Evolutionary conservation across 2,797 vertebrate species (phyloP).

Genomic region (Dryobates pubescens): DNA sequence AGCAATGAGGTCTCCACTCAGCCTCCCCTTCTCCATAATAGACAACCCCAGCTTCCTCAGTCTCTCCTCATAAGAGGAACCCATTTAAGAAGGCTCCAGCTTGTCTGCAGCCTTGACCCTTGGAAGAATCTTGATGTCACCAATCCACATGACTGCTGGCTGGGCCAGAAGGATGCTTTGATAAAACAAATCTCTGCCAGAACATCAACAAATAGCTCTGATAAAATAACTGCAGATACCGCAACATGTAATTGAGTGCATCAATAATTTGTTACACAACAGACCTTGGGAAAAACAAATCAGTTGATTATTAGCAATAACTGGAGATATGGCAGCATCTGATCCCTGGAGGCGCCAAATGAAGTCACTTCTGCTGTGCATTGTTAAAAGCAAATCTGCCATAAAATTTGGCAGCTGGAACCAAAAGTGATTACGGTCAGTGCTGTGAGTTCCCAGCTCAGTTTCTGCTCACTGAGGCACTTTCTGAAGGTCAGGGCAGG

Average conservation of each 20-base stretch:
- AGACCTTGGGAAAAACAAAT: not conserved
- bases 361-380: not conserved
- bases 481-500: too few relatives aligned
- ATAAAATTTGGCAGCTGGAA: not conserved
- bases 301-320: not conserved
- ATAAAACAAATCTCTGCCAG: not conserved
- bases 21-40: too few relatives aligned
- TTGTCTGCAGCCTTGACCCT: not conserved
- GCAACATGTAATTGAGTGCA: not conserved
- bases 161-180: not conserved
- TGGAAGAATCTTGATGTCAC: not conserved
- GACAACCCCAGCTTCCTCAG: too few relatives aligned
- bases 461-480: too few relatives aligned
- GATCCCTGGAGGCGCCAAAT: not conserved
- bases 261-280: not conserved
- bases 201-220: not conserved
- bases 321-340: not conserved
- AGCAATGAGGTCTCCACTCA: too few relatives aligned
- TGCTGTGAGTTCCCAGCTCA: too few relatives aligned
- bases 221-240: not conserved
- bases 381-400: not conserved
- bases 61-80: too few relatives aligned
- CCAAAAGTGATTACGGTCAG: too few relatives aligned
- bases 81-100: not conserved
- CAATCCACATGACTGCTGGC: not conserved